These are phyloP conservation scores for Phyllotreta striolata DNA, from an alignment of 2,888 invertebrate genomes.

Conservation along the genomic window DNA sequence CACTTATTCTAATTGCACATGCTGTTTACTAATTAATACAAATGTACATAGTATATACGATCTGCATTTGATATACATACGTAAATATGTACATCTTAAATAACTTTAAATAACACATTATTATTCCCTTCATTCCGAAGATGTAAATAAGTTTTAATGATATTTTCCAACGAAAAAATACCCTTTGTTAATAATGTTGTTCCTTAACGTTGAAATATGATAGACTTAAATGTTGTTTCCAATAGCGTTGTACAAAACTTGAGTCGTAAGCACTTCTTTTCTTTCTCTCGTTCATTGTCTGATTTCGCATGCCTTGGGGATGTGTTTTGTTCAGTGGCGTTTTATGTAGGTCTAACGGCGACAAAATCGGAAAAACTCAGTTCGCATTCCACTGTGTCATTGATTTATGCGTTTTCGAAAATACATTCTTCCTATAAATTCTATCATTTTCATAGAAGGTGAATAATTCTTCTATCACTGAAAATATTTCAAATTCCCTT, in stretches of 20 bases:
- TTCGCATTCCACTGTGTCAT: slow-evolving; percentile 10
- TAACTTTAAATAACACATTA: too few relatives aligned
- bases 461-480: too few relatives aligned
- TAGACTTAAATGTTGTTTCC: slow-evolving; percentile 21
- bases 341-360: slow-evolving; percentile 17
- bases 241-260: slow-evolving; percentile 20
- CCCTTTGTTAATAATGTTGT: slow-evolving; percentile 22
- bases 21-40: too few relatives aligned
- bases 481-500: too few relatives aligned
- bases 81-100: too few relatives aligned
- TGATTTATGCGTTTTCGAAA: slow-evolving; percentile 18
- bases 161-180: not conserved
- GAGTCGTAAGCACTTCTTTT: slow-evolving; percentile 34
- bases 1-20: too few relatives aligned
- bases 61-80: too few relatives aligned
- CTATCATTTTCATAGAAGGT: not conserved
- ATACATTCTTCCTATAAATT: slow-evolving; percentile 1
- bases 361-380: slow-evolving; percentile 15
- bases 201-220: slow-evolving; percentile 24
- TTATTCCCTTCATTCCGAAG: not conserved
- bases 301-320: slow-evolving; percentile 31
- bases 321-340: slow-evolving; percentile 30
- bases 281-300: slow-evolving; percentile 31
- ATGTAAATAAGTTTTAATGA: slow-evolving; percentile 10
- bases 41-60: too few relatives aligned